Conservation (phyloP, 1,140 invertebrate genomes). For the Aphaenogaster ashmeadi region DNA sequence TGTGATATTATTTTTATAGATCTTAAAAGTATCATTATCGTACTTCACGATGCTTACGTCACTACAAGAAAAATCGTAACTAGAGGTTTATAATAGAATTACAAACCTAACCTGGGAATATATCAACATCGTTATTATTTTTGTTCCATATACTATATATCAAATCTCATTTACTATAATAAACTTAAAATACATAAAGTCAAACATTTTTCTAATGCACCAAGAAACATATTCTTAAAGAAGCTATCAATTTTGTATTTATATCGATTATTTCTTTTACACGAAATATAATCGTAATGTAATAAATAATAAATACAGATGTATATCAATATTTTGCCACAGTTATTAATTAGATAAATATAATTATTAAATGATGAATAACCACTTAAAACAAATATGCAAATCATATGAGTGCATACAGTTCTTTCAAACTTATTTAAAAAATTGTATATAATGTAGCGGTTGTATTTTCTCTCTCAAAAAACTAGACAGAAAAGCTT, state of each 20-base stretch:
- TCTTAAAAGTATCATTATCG: constrained; percentile 1
- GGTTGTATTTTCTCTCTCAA: too few species aligned
- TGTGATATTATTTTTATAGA: constrained; percentile 15
- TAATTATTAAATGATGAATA: background rate
- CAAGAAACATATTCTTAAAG: background rate
- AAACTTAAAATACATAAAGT: background rate
- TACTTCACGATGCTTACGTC: constrained; percentile 35
- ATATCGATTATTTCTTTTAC: constrained; percentile 6
- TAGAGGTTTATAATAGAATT: background rate
- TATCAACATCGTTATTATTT: background rate
- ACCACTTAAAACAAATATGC: background rate
- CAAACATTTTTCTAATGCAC: background rate
- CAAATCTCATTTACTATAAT: background rate
- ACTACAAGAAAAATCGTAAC: background rate
- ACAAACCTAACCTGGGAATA: background rate
- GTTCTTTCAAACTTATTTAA: background rate
- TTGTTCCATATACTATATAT: background rate
- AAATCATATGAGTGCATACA: background rate
- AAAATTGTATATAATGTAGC: background rate
- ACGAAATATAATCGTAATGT: background rate
- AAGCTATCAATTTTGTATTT: background rate
- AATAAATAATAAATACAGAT: background rate
- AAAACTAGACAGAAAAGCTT: too few species aligned
- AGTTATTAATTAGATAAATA: background rate
- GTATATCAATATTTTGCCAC: background rate